Base-by-base conservation (phyloP, 2,797 vertebrate species). In the Sebastes vulpes region DNA sequence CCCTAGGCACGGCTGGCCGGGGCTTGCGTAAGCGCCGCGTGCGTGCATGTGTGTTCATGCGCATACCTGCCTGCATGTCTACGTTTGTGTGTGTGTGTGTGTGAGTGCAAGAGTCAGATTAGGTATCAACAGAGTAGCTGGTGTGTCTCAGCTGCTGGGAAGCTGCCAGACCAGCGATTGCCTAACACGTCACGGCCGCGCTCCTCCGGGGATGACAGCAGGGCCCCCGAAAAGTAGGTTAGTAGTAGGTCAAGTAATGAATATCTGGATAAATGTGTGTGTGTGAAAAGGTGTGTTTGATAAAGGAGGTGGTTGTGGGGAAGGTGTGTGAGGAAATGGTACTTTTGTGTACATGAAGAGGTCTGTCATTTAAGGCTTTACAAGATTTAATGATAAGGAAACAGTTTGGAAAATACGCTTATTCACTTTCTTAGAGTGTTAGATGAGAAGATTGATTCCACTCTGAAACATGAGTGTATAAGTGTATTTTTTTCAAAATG, bases 81-180 rank as follows among this genome's bases (percentile, higher is more conserved):
- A 38, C 35, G 5, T 38, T 38, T 60, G 21, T 46, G 82, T 68
- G 32, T 4, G 26, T 26, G 26, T 28, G 67, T 58, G 31, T 60
- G 58, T 50, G 70, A 20, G 77, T 9, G 46, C 53, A 77, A 69
- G 77, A 87, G 85, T 89, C 75, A 89, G 86, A 90, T 92, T 92
- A 89, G 80, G 86, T 89, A 90, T 90, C 93, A 92, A 73, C 88
- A 83, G 83, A 79, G 80, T 83, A 83, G 84, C 78, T 89, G 83
- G 61, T 81, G 81, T 78, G 82, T 84, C 87, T 93, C 77, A 61
- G 83, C 63, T 77, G 65, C 83, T 90, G 88, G 88, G 78, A 81
- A 72, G 61, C 81, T 83, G 89, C 91, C 92, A 94, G 84, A 61
- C 28, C 61, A 57, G 59, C 8, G 67, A 84, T 89, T 92, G 85